A percentile compares a stretch with the other conserved stretches of the same genome.
These are phyloP conservation scores for Craniophora ligustri DNA, from an alignment of 2,888 invertebrate species.

Conservation along the genomic window DNA sequence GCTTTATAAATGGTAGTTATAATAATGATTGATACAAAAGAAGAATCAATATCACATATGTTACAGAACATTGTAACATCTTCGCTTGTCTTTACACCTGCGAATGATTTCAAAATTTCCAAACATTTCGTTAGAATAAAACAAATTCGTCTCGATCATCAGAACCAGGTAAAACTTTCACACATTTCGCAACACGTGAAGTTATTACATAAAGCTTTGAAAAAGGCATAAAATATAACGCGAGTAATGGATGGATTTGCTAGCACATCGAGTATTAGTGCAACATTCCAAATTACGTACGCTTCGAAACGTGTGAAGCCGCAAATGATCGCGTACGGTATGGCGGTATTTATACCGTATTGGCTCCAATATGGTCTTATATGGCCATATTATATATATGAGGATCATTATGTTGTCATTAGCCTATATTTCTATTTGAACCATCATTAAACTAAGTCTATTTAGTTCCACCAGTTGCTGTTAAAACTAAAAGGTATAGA, in stretches of 20 bases:
- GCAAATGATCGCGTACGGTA: constrained; percentile 39
- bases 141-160: not conserved
- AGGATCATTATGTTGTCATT: not conserved
- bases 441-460: no score
- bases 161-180: constrained; percentile 31
- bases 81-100: no score
- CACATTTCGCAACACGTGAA: constrained; percentile 20
- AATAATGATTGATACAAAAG: no score
- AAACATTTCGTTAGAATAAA: not conserved
- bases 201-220: constrained; percentile 26
- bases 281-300: constrained; percentile 50
- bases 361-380: constrained; percentile 18
- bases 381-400: constrained; percentile 3
- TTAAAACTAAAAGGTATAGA: no score
- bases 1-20: no score
- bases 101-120: not conserved
- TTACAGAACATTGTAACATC: no score
- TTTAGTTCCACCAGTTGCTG: no score
- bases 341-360: constrained; percentile 25
- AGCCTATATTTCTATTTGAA: no score
- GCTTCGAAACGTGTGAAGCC: constrained; percentile 22
- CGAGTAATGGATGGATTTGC: constrained; percentile 29
- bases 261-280: constrained; percentile 44
- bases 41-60: no score
- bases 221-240: constrained; percentile 13